Base-by-base conservation (phyloP, 2,797 vertebrate species). In the Rhinichthys osculus region DNA sequence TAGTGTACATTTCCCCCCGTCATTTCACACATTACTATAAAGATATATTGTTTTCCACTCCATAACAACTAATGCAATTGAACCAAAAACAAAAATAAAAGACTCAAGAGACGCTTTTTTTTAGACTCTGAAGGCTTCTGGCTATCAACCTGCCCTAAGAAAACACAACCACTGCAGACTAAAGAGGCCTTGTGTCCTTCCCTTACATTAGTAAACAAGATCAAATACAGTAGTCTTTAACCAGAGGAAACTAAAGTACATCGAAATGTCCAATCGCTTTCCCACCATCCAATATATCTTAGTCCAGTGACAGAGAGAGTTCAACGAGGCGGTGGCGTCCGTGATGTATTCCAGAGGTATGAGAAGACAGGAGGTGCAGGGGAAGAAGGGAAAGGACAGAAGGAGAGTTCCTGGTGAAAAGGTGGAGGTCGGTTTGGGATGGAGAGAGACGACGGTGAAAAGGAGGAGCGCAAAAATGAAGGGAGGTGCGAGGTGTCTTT, bases 1-100 rank as follows among this genome's bases (percentile, higher is more conserved):
- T 93, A 89, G 87, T 88, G 85, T 94, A 93, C 86, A 94, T 93
- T 90, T 91, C 89, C 88, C 87, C 93, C 92, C 92, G 92, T 92
- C 91, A 90, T 91, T 92, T 95, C 92, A 95, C 94, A 95, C 92
- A 89, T 95, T 95, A 95, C 95, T 95, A 94, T 93, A 95, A 95
- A 95, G 94, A 94, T 94, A 95, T 94, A 95, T 93, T 88, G 92
- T 93, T 93, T 93, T 95, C 90, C 95, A 96, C 95, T 96, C 94
- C 94, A 95, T 95, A 93, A 96, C 94, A 95, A 95, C 94, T 93
- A 95, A 95, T 93, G 92, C 93, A 93, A 94, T 92, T 92, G 92
- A 94, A 95, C 94, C 6, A 92, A 94, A 92, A 94, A 92, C 88
- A 86, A 91, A 94, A 90, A 84, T 69, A 76, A 82, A 82, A 83